Percentiles rank a stretch among this genome's conserved stretches.
Conservation (phyloP, 2,113 vertebrate species). For the Nothobranchius furzeri region DNA sequence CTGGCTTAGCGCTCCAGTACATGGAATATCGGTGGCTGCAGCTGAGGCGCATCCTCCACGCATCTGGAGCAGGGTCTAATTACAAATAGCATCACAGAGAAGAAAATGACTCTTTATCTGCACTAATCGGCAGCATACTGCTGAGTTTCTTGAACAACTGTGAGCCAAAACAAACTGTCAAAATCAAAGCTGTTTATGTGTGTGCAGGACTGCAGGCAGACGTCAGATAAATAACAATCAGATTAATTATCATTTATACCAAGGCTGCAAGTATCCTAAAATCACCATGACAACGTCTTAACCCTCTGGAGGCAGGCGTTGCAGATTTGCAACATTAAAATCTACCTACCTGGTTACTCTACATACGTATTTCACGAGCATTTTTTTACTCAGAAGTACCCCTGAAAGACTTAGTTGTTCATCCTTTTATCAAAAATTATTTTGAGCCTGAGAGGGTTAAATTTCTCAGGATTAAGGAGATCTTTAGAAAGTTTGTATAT, state of each 20-base stretch:
- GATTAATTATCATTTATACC: constrained; percentile 3
- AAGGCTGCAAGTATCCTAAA: background rate
- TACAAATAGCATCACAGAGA: constrained; percentile 25
- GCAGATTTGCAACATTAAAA: too few species aligned
- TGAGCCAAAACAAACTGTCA: constrained; percentile 3
- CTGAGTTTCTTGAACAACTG: background rate
- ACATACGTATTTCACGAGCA: too few species aligned
- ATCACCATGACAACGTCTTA: too few species aligned
- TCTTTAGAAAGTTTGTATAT: too few species aligned
- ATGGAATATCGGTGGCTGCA: constrained; percentile 40
- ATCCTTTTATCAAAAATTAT: too few species aligned
- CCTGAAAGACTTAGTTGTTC: too few species aligned
- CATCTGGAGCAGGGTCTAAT: constrained; percentile 38
- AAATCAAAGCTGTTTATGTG: constrained; percentile 4
- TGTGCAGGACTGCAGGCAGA: constrained; percentile 4
- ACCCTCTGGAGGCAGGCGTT: too few species aligned
- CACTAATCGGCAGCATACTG: constrained; percentile 14
- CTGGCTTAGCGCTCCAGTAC: constrained; percentile 29
- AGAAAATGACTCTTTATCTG: constrained; percentile 19
- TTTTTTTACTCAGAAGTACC: too few species aligned
- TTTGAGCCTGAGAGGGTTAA: too few species aligned
- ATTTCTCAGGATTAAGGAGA: too few species aligned
- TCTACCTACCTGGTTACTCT: too few species aligned
- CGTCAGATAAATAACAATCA: background rate
- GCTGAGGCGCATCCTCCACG: constrained; percentile 33